A percentile compares a stretch with the other conserved stretches of the same genome.
Conservation (phyloP, 2,113 vertebrate species). For the Sinocyclocheilus anshuiensis region DNA sequence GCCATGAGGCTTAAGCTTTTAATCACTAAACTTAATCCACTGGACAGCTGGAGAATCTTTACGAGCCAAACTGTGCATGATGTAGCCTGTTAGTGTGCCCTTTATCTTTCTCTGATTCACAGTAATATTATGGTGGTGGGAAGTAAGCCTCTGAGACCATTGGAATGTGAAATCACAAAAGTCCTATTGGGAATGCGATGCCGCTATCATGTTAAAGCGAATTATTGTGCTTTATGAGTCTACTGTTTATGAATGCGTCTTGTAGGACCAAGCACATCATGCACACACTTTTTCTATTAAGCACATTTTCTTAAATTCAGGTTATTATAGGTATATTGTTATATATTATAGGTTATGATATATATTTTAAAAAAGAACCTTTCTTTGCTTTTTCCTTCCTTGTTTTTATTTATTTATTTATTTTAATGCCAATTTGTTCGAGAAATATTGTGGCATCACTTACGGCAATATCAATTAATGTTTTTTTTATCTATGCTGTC, state of each 20-base stretch:
- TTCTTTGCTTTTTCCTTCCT: too few relatives aligned
- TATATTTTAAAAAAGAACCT: too few relatives aligned
- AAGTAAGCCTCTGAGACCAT: slow-evolving; percentile 17
- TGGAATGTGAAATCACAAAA: slow-evolving; percentile 22
- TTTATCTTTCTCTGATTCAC: slow-evolving; percentile 41
- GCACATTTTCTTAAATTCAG: too few relatives aligned
- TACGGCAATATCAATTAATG: too few relatives aligned
- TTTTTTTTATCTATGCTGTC: too few relatives aligned
- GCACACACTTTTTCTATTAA: too few relatives aligned
- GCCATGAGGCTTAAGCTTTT: slow-evolving; percentile 78
- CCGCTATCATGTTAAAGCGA: not conserved
- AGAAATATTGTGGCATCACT: too few relatives aligned
- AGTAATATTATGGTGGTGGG: slow-evolving; percentile 29
- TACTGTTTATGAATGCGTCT: not conserved
- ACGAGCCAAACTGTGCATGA: slow-evolving; percentile 73
- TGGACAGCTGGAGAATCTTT: slow-evolving; percentile 79
- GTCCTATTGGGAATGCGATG: not conserved
- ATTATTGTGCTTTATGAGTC: slow-evolving; percentile 6
- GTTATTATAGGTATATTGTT: too few relatives aligned
- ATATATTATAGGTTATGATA: too few relatives aligned
- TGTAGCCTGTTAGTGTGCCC: slow-evolving; percentile 58
- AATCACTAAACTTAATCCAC: slow-evolving; percentile 75
- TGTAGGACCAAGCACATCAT: not conserved
- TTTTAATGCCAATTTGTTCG: too few relatives aligned
- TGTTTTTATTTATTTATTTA: too few relatives aligned